A percentile compares a stretch with the other conserved stretches of the same genome.
Evolutionary conservation across 2,113 vertebrate genomes (phyloP).

Genomic region (Ranitomeya imitator): DNA sequence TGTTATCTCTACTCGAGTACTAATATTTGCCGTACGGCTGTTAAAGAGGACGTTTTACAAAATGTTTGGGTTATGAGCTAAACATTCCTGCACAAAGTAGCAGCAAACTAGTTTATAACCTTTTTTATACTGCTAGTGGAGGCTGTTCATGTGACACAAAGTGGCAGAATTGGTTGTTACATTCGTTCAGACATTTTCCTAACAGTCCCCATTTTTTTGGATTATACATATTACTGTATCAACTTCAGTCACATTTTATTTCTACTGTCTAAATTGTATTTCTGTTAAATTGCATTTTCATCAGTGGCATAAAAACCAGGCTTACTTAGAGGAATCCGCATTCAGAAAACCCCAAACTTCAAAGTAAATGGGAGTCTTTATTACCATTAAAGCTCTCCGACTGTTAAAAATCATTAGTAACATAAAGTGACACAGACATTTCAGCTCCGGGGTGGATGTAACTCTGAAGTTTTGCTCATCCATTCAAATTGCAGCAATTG

Average conservation of each 20-base stretch:
- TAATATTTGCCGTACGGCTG: background rate
- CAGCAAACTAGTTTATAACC: too few species aligned
- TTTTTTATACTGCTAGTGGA: too few species aligned
- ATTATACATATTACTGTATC: background rate
- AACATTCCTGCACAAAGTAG: too few species aligned
- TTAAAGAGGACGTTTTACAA: too few species aligned
- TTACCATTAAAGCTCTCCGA: constrained; percentile 19
- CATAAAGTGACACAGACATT: constrained; percentile 40
- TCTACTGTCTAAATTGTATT: background rate
- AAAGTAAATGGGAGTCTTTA: constrained; percentile 3
- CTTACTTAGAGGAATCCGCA: constrained; percentile 8
- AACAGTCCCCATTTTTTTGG: background rate
- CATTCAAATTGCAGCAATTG: constrained; percentile 38
- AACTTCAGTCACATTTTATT: background rate
- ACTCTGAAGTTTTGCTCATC: constrained; percentile 31
- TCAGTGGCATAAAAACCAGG: background rate
- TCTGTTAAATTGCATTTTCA: background rate
- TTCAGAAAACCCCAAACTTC: background rate
- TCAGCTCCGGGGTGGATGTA: constrained; percentile 20
- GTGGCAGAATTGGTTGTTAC: background rate
- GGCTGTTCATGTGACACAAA: too few species aligned
- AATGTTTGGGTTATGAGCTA: too few species aligned
- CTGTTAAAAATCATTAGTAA: constrained; percentile 21
- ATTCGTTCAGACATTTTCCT: background rate
- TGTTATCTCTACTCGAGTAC: background rate